Percentiles rank a stretch among this genome's conserved stretches.
Evolutionary conservation across 2,888 invertebrate species (phyloP).

Genomic region (Agonum fuliginosum): DNA sequence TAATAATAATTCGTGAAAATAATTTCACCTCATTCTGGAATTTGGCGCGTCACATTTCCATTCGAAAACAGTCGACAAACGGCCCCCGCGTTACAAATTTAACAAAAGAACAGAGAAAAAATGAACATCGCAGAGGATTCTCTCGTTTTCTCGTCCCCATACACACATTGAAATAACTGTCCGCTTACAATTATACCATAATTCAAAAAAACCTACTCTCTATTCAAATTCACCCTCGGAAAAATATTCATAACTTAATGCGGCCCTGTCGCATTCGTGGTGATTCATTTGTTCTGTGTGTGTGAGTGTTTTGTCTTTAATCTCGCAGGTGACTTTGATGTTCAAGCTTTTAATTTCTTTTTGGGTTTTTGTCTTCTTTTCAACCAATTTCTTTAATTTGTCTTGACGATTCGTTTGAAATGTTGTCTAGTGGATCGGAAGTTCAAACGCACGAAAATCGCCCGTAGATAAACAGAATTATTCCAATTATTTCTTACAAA

Average conservation of each 20-base stretch:
- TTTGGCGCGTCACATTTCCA: background rate
- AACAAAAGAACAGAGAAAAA: constrained; percentile 36
- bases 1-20: too few species aligned
- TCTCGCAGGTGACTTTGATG: constrained; percentile 37
- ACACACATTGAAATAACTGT: constrained; percentile 36
- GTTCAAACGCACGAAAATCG: background rate
- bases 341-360: constrained; percentile 28
- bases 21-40: background rate
- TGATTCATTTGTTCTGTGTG: background rate
- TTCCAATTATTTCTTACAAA: constrained; percentile 25
- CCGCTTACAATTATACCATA: constrained; percentile 28
- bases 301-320: constrained; percentile 19
- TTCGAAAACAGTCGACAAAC: constrained; percentile 18
- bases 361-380: constrained; percentile 18
- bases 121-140: constrained; percentile 25
- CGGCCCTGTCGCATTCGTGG: background rate
- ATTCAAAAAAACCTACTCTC: constrained; percentile 1
- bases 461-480: constrained; percentile 12
- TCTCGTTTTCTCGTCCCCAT: background rate
- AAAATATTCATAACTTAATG: constrained; percentile 37
- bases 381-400: constrained; percentile 35
- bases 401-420: constrained; percentile 33
- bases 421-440: background rate
- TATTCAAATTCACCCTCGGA: background rate
- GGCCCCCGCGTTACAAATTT: constrained; percentile 6